These are phyloP conservation scores for Gastrophysa polygoni DNA, from an alignment of 2,888 invertebrate species.

Conservation along the genomic window DNA sequence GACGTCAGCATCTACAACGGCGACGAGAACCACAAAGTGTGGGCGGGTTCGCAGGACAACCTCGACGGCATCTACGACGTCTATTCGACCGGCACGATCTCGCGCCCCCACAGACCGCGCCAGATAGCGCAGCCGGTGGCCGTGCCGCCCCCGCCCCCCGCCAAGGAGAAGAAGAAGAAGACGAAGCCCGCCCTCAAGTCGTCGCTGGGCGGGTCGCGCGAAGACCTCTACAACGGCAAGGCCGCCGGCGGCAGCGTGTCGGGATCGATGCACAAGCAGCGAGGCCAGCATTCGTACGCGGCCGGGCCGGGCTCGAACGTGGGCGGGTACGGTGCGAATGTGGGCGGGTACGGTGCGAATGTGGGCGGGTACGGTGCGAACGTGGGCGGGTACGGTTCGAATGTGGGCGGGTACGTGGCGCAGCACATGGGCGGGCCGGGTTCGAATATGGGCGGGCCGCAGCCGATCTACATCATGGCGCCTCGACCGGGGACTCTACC, in stretches of 20 bases:
- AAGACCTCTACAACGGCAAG: slow-evolving; percentile 64
- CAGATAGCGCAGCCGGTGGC: slow-evolving; percentile 80
- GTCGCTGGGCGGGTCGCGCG: slow-evolving; percentile 49
- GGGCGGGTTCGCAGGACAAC: slow-evolving; percentile 82
- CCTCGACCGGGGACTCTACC: slow-evolving; percentile 55
- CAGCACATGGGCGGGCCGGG: background rate
- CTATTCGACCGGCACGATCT: slow-evolving; percentile 64
- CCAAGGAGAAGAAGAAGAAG: slow-evolving; percentile 69
- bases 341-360: slow-evolving; percentile 1
- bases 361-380: background rate
- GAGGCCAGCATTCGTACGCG: slow-evolving; percentile 36
- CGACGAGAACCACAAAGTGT: slow-evolving; percentile 91
- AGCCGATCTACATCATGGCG: slow-evolving; percentile 55
- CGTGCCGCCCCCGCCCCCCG: slow-evolving; percentile 82
- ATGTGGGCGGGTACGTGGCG: slow-evolving; percentile 25
- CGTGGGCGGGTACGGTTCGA: background rate
- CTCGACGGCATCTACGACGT: slow-evolving; percentile 76
- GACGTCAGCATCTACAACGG: slow-evolving; percentile 87
- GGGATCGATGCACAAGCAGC: slow-evolving; percentile 59
- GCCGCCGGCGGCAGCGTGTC: slow-evolving; percentile 60
- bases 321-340: background rate
- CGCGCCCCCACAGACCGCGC: slow-evolving; percentile 75
- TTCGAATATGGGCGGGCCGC: slow-evolving; percentile 46
- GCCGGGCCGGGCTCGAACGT: background rate
- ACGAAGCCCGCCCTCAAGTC: slow-evolving; percentile 64